Base-by-base conservation (phyloP, 2,888 invertebrate species). In the Podabrus alpinus region DNA sequence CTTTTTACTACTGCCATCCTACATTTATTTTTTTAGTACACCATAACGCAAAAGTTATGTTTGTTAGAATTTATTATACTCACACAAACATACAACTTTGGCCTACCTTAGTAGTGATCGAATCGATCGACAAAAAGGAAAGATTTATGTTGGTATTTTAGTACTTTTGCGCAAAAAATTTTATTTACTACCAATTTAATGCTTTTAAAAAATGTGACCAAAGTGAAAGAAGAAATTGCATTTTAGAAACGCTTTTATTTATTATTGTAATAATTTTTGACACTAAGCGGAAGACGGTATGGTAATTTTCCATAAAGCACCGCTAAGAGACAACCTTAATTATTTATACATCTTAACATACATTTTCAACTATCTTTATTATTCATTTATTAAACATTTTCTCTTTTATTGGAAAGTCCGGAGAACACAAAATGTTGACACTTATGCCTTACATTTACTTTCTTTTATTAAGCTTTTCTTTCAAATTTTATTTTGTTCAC, bases 41-140 rank as follows among this genome's bases (percentile, higher is more conserved):
- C 75, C 62, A 75, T 75, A 72, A 75, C 72, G 25, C 29, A 72
- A 71, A 68, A 66, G 72, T 75, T 71, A 75, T 68, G 75, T 71
- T 64, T 72, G 68, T 68, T 72, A 69, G 69, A 75, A 71, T 75
- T 75, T 71, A 75, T 69, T 75, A 68, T 75, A 75, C 75, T 71
- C 75, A 72, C 70, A 71, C 70, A 64, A 64, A 64, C 21, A 64
- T 71, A 67, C 74, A 69, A 68, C 69, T 66, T 73, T 71, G 29
- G 64, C 62, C 45, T 61, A 17, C 61, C 61, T 64, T 17, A 21
- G 62, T 19, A 21, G 62, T 64, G 62, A 64, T 64, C 62, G 21
- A 64, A 64, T 64, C 62, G 62, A 64, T 64, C 21, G 19, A 16
- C 62, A 21, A 19, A 19, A 19, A 64, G 62, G 45, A 64, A 64